Percentiles rank a stretch among this genome's conserved stretches.
Conservation (phyloP, 2,888 invertebrate species). For the Dromius quadrimaculatus region DNA sequence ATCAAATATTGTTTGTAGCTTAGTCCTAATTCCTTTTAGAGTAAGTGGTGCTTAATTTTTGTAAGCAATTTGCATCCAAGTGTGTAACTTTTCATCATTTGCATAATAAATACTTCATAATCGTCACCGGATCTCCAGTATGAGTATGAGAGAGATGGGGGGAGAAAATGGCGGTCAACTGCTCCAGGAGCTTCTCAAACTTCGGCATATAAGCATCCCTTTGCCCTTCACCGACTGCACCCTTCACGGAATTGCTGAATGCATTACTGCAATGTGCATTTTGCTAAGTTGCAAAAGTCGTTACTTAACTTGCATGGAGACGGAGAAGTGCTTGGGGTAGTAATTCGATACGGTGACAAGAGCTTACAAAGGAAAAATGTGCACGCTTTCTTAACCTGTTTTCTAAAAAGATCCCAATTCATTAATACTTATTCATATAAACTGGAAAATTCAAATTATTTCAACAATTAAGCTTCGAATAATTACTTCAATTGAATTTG, state of each 20-base stretch:
- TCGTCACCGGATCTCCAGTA: conserved; percentile 19
- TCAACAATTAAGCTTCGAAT: no score
- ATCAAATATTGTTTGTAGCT: no score
- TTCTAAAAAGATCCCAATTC: no score
- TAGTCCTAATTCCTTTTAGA: conserved; percentile 4
- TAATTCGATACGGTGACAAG: no score
- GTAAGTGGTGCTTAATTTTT: not conserved
- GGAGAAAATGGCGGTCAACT: conserved; percentile 22
- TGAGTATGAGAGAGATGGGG: conserved; percentile 13
- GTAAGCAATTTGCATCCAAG: not conserved
- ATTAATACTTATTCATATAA: no score
- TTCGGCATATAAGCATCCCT: conserved; percentile 40
- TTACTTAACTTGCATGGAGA: no score
- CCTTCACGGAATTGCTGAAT: conserved; percentile 18
- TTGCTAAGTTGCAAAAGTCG: conserved; percentile 12
- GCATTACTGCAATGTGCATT: conserved; percentile 32
- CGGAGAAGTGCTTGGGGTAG: no score
- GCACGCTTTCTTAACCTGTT: no score
- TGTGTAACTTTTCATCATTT: conserved; percentile 31
- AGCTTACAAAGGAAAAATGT: no score
- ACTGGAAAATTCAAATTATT: no score
- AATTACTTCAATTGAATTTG: no score
- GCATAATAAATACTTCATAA: conserved; percentile 51
- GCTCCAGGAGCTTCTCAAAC: conserved; percentile 40
- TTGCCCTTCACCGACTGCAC: not conserved